phyloP scores from a whole-genome alignment of 2,888 invertebrate genomes.

The Lasioglossum villosulum region DNA sequence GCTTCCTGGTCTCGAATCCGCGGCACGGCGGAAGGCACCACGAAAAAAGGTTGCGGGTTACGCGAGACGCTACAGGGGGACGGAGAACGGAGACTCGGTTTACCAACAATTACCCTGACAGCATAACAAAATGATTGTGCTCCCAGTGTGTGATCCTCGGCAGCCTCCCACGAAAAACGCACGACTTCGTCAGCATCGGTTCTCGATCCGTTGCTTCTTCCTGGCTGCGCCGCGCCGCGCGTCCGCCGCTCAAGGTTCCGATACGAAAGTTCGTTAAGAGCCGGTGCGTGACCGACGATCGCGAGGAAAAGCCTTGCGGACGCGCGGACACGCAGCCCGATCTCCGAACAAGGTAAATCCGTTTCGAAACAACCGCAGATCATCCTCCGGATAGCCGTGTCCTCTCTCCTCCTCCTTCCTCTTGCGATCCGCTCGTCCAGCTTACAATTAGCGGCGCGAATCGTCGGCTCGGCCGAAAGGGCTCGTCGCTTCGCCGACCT shows the following conservation, averaged over 20 bases:
- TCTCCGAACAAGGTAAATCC: constrained; percentile 7
- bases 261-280: constrained; percentile 19
- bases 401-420: background rate
- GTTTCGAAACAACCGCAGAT: constrained; percentile 8
- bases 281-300: constrained; percentile 20
- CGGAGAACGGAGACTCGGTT: constrained; percentile 20
- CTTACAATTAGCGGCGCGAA: background rate
- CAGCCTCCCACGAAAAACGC: constrained; percentile 59
- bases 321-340: background rate
- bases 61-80: constrained; percentile 48
- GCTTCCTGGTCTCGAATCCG: constrained; percentile 58
- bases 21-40: constrained; percentile 43
- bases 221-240: background rate
- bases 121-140: constrained; percentile 67
- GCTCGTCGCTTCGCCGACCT: constrained; percentile 1
- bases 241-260: constrained; percentile 20
- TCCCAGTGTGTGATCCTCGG: constrained; percentile 50
- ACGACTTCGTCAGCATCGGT: constrained; percentile 59
- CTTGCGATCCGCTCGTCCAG: background rate
- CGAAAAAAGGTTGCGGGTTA: constrained; percentile 21
- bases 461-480: background rate
- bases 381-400: background rate
- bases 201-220: constrained; percentile 16
- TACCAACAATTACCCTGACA: constrained; percentile 62
- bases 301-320: background rate